These are phyloP conservation scores for Eudasyphora cyanicolor DNA, from an alignment of 2,888 invertebrate genomes.

Conservation along the genomic window DNA sequence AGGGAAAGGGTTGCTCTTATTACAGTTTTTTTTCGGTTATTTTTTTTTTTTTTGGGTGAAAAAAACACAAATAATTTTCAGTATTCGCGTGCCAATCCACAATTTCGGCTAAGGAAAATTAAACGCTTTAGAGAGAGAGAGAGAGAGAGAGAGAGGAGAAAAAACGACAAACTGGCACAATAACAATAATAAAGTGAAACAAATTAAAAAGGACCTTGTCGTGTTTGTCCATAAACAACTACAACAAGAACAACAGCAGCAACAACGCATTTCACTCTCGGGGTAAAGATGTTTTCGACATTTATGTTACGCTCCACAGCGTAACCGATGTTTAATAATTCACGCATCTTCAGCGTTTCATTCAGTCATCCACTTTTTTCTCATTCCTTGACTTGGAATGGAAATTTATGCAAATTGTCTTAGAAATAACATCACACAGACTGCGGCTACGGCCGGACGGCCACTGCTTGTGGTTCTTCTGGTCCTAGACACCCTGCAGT, in stretches of 20 bases:
- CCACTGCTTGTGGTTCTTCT: conserved; percentile 24
- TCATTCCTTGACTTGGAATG: background rate
- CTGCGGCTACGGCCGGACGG: background rate
- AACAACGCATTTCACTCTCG: background rate
- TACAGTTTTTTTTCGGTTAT: conserved; percentile 13
- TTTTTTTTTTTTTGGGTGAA: conserved; percentile 23
- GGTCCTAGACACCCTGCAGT: conserved; percentile 65
- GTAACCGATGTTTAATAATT: conserved; percentile 7
- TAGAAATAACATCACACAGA: conserved; percentile 30
- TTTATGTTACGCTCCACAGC: conserved; percentile 4
- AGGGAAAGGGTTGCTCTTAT: conserved; percentile 54
- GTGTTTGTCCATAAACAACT: conserved; percentile 1
- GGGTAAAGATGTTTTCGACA: conserved; percentile 16
- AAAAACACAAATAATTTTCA: conserved; percentile 48
- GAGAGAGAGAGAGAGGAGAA: too few species aligned
- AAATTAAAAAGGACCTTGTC: conserved; percentile 56
- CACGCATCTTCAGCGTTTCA: background rate
- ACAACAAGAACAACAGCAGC: background rate
- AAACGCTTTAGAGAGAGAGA: conserved; percentile 29
- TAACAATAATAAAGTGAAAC: conserved; percentile 40
- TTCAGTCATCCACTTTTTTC: background rate
- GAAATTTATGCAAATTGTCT: conserved; percentile 57
- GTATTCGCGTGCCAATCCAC: conserved; percentile 64
- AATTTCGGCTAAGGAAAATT: conserved; percentile 57
- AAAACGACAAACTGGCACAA: background rate